Conservation (phyloP, 1,140 invertebrate genomes). For the Streblospio benedicti region DNA sequence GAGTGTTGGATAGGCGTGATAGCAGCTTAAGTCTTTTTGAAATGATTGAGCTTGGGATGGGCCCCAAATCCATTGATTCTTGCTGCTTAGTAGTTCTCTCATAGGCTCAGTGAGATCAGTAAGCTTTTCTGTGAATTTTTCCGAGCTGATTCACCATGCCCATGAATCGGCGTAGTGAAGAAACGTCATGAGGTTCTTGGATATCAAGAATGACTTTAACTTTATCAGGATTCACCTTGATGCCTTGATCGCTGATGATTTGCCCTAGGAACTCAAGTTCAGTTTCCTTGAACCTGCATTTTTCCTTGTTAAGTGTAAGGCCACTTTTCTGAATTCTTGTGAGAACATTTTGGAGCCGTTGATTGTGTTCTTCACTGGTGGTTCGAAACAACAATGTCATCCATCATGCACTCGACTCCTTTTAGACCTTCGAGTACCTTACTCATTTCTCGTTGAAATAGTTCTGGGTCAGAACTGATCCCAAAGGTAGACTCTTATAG, state of each 20-base stretch:
- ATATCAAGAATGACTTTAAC: conserved; percentile 33
- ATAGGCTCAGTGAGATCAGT: neutral
- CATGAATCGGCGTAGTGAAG: conserved; percentile 10
- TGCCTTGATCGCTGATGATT: conserved; percentile 18
- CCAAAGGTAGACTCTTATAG: conserved; percentile 20
- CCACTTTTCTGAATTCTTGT: conserved; percentile 30
- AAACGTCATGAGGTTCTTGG: conserved; percentile 16
- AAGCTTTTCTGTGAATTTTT: neutral
- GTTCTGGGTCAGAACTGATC: conserved; percentile 22
- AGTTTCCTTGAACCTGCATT: no score
- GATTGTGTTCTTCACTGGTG: neutral
- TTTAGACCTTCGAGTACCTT: conserved; percentile 33
- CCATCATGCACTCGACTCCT: conserved; percentile 38
- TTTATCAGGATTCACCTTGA: conserved; percentile 38
- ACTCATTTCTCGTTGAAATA: conserved; percentile 33
- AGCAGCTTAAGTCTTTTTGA: conserved; percentile 19
- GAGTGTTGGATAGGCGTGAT: conserved; percentile 22
- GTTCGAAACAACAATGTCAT: conserved; percentile 17
- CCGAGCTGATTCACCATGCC: conserved; percentile 6
- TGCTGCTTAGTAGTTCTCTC: neutral
- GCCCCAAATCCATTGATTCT: conserved; percentile 5
- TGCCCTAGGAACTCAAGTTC: no score
- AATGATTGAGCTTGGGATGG: conserved; percentile 12
- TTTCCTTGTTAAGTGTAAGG: conserved; percentile 40
- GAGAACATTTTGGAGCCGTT: conserved; percentile 25